phyloP scores from a whole-genome alignment of 2,888 invertebrate species.

The Drosophila mettleri region DNA sequence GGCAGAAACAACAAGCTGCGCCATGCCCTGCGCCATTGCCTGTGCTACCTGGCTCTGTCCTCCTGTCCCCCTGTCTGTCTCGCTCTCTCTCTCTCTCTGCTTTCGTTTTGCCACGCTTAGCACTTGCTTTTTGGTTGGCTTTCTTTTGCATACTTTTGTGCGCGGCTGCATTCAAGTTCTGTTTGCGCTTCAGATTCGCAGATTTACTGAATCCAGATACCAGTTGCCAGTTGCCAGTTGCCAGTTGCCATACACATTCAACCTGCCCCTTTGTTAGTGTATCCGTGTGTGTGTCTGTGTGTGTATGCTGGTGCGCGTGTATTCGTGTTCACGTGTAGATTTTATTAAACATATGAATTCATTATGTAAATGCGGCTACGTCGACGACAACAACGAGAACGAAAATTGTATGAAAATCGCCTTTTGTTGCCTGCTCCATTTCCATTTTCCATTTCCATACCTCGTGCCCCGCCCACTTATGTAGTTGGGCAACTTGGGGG shows the following conservation, averaged over 20 bases:
- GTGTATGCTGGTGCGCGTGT: constrained; percentile 13
- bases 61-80: not conserved
- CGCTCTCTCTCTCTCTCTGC: not conserved
- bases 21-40: too few species aligned
- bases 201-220: constrained; percentile 37
- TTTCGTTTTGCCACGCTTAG: not conserved
- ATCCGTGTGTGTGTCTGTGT: constrained; percentile 10
- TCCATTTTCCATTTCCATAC: constrained; percentile 13
- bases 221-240: constrained; percentile 31
- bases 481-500: constrained; percentile 63
- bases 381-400: constrained; percentile 27
- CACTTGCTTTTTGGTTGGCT: constrained; percentile 24
- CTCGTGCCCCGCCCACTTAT: constrained; percentile 19
- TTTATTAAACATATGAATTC: constrained; percentile 82
- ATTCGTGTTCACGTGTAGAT: constrained; percentile 75
- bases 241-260: constrained; percentile 36
- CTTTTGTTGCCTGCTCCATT: constrained; percentile 44
- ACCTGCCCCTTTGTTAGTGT: constrained; percentile 44
- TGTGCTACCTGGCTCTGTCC: too few species aligned
- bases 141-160: constrained; percentile 62
- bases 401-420: constrained; percentile 72
- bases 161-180: constrained; percentile 36
- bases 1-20: constrained; percentile 16
- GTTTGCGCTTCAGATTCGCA: constrained; percentile 31
- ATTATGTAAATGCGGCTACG: constrained; percentile 74